phyloP scores from a whole-genome alignment of 2,113 vertebrate species.

The Bostrychus sinensis region DNA sequence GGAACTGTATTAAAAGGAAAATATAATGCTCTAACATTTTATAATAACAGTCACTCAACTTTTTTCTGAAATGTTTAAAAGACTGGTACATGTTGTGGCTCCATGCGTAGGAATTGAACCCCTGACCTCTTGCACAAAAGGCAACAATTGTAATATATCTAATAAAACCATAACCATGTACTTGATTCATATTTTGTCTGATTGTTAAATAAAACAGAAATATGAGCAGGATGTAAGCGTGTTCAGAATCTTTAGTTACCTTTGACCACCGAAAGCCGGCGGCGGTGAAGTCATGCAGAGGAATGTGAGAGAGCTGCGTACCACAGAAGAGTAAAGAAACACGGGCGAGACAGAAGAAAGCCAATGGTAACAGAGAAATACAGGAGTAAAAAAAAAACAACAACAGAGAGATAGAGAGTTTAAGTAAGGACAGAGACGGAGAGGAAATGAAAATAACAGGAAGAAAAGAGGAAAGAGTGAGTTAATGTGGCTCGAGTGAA shows the following conservation, averaged over 20 bases:
- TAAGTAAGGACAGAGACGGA: neutral
- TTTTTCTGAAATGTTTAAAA: too few relatives aligned
- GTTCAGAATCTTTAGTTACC: conserved; percentile 61
- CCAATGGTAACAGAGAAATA: neutral
- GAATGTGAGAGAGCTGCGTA: conserved; percentile 68
- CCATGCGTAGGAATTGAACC: too few relatives aligned
- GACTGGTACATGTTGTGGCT: too few relatives aligned
- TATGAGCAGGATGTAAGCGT: conserved; percentile 4
- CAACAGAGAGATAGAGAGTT: neutral
- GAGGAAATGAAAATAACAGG: neutral
- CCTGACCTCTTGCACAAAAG: too few relatives aligned
- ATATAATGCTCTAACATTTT: too few relatives aligned
- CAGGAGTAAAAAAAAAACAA: neutral
- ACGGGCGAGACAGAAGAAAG: conserved; percentile 10
- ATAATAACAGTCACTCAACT: too few relatives aligned
- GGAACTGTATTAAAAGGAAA: too few relatives aligned
- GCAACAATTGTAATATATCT: too few relatives aligned
- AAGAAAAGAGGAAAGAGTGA: neutral
- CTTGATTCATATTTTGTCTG: too few relatives aligned
- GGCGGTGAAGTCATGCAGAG: conserved; percentile 70
- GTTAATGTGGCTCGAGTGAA: conserved; percentile 2
- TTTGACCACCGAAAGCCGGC: conserved; percentile 76
- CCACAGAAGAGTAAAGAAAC: conserved; percentile 48
- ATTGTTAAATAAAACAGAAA: too few relatives aligned
- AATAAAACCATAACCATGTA: too few relatives aligned